phyloP scores from a whole-genome alignment of 2,888 invertebrate genomes.

The Temnothorax unifasciatus region DNA sequence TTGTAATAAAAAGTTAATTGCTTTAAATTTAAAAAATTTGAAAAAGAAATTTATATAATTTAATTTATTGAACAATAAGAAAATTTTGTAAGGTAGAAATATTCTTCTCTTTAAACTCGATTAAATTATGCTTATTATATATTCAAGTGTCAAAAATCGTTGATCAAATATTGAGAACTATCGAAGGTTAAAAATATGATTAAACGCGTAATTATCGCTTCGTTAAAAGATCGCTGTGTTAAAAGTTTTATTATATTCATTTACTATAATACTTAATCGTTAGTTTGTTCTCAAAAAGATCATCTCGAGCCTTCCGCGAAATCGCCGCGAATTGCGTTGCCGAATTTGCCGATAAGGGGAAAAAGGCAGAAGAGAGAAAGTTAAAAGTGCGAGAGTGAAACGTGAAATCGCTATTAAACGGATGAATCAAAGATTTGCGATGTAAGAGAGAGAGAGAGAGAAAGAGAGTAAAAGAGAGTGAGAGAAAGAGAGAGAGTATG shows the following conservation, averaged over 20 bases:
- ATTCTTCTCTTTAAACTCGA: neutral
- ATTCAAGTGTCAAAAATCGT: neutral
- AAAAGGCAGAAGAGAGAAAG: conserved; percentile 23
- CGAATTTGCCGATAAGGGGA: conserved; percentile 37
- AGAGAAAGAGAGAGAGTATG: conserved; percentile 17
- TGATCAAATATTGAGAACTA: neutral
- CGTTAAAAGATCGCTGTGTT: neutral
- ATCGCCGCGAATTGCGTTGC: conserved; percentile 63
- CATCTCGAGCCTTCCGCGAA: conserved; percentile 26
- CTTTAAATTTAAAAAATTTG: neutral
- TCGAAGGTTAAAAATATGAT: neutral
- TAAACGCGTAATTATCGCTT: neutral
- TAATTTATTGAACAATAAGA: neutral
- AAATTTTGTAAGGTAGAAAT: neutral
- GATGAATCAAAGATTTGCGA: conserved; percentile 6
- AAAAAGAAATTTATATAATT: neutral
- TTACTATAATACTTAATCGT: neutral
- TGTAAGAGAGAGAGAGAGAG: conserved; percentile 8
- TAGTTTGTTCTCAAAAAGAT: neutral
- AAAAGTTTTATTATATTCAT: conserved; percentile 6
- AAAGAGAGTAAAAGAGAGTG: conserved; percentile 12
- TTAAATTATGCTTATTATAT: neutral
- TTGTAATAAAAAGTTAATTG: neutral
- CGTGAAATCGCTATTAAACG: conserved; percentile 12
- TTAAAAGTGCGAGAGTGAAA: conserved; percentile 6